These are phyloP conservation scores for Drosophila tripunctata DNA, from an alignment of 2,888 invertebrate genomes.

Conservation along the genomic window DNA sequence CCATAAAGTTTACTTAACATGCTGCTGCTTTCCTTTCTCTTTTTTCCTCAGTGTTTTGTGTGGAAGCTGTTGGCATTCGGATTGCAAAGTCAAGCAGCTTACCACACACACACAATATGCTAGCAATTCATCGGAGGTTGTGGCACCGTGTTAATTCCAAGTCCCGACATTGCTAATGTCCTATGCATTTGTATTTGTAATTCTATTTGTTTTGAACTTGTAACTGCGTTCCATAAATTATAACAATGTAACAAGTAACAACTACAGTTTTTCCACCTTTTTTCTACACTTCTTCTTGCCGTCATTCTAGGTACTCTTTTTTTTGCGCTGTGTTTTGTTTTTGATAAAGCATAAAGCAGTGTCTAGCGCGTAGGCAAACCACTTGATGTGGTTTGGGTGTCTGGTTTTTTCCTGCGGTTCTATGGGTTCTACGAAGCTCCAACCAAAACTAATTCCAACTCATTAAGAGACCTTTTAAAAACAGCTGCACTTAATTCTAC, in stretches of 20 bases:
- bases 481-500: slow-evolving; percentile 41
- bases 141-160: slow-evolving; percentile 57
- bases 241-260: slow-evolving; percentile 62
- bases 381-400: slow-evolving; percentile 48
- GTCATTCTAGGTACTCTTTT: neutral
- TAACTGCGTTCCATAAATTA: slow-evolving; percentile 68
- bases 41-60: slow-evolving; percentile 10
- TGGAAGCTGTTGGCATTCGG: slow-evolving; percentile 70
- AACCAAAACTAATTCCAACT: slow-evolving; percentile 46
- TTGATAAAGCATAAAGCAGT: slow-evolving; percentile 24
- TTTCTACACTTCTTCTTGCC: neutral
- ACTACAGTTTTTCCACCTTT: slow-evolving; percentile 8
- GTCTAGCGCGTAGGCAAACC: slow-evolving; percentile 43
- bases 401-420: slow-evolving; percentile 22
- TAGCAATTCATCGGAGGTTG: slow-evolving; percentile 43
- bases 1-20: slow-evolving; percentile 80
- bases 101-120: slow-evolving; percentile 58
- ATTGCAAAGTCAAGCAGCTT: slow-evolving; percentile 74
- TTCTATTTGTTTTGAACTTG: slow-evolving; percentile 59
- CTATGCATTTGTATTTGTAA: slow-evolving; percentile 64
- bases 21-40: slow-evolving; percentile 43
- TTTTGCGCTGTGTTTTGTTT: slow-evolving; percentile 9
- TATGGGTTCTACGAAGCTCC: slow-evolving; percentile 30
- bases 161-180: slow-evolving; percentile 61
- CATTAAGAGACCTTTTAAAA: slow-evolving; percentile 43